Evolutionary conservation across 2,797 vertebrate species (phyloP).

Genomic region (Gila robusta): DNA sequence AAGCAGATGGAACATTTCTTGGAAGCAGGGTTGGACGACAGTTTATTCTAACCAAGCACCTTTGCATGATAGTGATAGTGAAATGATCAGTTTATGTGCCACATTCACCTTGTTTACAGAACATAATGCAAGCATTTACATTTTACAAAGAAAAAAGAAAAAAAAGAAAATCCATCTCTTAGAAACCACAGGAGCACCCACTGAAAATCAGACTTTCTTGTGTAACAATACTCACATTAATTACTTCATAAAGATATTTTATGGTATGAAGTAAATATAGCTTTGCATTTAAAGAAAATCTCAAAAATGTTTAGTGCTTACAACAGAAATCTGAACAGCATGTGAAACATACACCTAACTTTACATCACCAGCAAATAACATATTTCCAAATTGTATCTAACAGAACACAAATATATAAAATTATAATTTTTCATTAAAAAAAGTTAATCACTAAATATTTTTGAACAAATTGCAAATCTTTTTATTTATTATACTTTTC

Average conservation of each 20-base stretch:
- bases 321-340: neutral
- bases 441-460: neutral
- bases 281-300: neutral
- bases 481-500: slow-evolving; percentile 38
- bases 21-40: slow-evolving; percentile 37
- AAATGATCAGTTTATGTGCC: neutral
- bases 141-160: too few species aligned
- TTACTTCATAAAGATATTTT: neutral
- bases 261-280: neutral
- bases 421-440: neutral
- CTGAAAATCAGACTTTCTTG: neutral
- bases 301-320: neutral
- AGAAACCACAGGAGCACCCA: neutral
- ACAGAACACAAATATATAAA: neutral
- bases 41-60: slow-evolving; percentile 45
- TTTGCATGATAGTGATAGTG: too few species aligned
- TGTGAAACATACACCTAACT: neutral
- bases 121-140: slow-evolving; percentile 5
- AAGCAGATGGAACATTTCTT: slow-evolving; percentile 39
- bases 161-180: neutral
- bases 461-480: neutral
- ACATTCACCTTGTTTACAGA: slow-evolving; percentile 19
- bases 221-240: neutral
- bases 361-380: neutral
- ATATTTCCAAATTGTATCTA: neutral